phyloP scores from a whole-genome alignment of 2,113 vertebrate species.

The Ranitomeya variabilis region DNA sequence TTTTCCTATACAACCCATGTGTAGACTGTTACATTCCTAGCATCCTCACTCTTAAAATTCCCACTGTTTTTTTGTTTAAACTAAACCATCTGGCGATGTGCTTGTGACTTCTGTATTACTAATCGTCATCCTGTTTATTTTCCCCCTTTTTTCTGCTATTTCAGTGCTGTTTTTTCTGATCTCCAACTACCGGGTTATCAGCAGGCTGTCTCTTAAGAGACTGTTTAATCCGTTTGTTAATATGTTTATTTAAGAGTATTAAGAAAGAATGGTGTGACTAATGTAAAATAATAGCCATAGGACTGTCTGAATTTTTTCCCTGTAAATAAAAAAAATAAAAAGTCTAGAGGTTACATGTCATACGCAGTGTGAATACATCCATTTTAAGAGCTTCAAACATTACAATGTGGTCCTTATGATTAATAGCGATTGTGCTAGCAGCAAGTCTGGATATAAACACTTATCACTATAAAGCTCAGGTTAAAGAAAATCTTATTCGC shows the following conservation, averaged over 20 bases:
- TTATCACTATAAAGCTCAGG: too few relatives aligned
- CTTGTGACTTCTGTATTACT: slow-evolving; percentile 49
- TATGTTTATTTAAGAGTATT: slow-evolving; percentile 24
- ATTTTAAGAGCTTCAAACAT: neutral
- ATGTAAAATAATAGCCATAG: neutral
- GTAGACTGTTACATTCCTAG: slow-evolving; percentile 33
- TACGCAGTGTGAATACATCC: neutral
- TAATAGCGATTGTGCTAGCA: too few relatives aligned
- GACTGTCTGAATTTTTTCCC: neutral
- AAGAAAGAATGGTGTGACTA: neutral
- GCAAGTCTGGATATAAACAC: too few relatives aligned
- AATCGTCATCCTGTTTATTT: slow-evolving; percentile 43
- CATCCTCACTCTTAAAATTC: slow-evolving; percentile 18
- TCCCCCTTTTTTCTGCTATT: slow-evolving; percentile 18
- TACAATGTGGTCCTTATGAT: neutral
- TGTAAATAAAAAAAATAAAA: neutral
- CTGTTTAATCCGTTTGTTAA: slow-evolving; percentile 12
- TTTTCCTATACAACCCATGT: neutral
- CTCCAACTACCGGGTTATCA: slow-evolving; percentile 8
- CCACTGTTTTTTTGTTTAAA: slow-evolving; percentile 36
- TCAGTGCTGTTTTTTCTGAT: slow-evolving; percentile 27
- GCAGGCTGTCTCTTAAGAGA: slow-evolving; percentile 5
- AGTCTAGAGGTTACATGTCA: neutral
- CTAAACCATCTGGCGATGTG: slow-evolving; percentile 33
- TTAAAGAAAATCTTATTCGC: too few relatives aligned